A percentile compares a stretch with the other conserved stretches of the same genome.
Conservation (phyloP, 2,888 invertebrate genomes). For the Leptopterna dolabrata region DNA sequence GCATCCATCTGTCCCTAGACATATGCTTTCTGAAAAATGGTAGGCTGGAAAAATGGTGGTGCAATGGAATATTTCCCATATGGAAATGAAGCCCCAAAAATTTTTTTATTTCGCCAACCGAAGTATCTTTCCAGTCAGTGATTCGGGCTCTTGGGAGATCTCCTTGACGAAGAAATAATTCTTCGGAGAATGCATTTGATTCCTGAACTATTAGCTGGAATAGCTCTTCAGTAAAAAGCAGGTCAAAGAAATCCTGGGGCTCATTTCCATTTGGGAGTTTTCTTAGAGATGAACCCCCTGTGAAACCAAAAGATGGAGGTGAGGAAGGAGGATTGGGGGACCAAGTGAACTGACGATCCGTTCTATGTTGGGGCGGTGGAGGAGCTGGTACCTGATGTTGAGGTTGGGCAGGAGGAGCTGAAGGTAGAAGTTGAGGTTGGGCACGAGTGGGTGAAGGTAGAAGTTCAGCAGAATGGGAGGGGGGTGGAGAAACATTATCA, state of each 20-base stretch:
- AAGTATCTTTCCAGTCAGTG: not conserved
- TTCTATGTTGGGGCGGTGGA: too few relatives aligned
- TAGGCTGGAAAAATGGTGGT: not conserved
- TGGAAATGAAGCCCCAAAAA: not conserved
- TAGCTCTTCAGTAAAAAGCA: not conserved
- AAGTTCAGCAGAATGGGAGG: too few relatives aligned
- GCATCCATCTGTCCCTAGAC: not conserved
- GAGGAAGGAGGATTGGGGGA: not conserved
- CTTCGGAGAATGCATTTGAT: too few relatives aligned
- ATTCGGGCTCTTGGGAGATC: too few relatives aligned
- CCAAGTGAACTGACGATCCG: not conserved
- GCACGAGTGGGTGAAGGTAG: too few relatives aligned
- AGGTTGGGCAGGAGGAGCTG: too few relatives aligned
- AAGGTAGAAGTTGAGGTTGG: too few relatives aligned
- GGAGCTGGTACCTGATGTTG: too few relatives aligned
- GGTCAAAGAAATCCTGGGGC: not conserved
- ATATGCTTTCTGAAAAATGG: not conserved
- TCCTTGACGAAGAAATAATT: too few relatives aligned
- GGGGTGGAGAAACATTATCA: too few relatives aligned
- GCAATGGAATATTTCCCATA: not conserved
- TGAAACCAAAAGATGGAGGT: not conserved
- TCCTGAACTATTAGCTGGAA: not conserved
- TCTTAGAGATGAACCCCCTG: not conserved
- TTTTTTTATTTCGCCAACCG: not conserved
- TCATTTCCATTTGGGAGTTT: not conserved